Percentiles rank a stretch among this genome's conserved stretches.
Conservation (phyloP, 1,140 invertebrate genomes). For the Drosophila pectinifera region DNA sequence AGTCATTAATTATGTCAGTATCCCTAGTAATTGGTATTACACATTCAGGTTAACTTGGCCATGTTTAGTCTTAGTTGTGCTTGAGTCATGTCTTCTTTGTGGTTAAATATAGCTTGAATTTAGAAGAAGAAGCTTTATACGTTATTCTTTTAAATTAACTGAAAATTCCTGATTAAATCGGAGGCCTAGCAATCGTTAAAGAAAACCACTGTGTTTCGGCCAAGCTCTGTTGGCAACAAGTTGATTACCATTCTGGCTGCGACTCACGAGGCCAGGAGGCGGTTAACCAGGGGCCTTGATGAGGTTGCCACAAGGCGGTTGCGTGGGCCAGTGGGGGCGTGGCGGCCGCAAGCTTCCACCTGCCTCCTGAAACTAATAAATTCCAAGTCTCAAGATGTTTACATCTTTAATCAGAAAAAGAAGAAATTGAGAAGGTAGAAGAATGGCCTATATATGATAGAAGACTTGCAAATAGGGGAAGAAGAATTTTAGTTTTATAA, state of each 20-base stretch:
- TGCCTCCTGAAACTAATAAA: background rate
- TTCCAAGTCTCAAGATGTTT: background rate
- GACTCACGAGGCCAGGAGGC: slow-evolving; percentile 15
- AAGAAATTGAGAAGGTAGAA: too few species aligned
- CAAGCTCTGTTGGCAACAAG: slow-evolving; percentile 2
- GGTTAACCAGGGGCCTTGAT: slow-evolving; percentile 3
- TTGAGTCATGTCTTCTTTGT: too few species aligned
- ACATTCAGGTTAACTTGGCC: too few species aligned
- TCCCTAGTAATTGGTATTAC: background rate
- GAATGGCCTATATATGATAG: background rate
- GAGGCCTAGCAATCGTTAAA: background rate
- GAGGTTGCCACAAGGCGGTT: background rate
- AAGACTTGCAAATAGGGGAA: background rate
- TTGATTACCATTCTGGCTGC: slow-evolving; percentile 13
- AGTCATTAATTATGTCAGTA: slow-evolving; percentile 1
- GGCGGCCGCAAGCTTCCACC: background rate
- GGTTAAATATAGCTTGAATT: too few species aligned
- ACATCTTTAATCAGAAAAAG: background rate
- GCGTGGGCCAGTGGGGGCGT: slow-evolving; percentile 3
- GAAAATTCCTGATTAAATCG: background rate
- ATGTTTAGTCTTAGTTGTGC: too few species aligned
- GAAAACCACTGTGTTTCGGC: background rate
- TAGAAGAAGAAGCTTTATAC: too few species aligned
- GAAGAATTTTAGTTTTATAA: background rate
- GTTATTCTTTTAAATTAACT: background rate